These are phyloP conservation scores for Etheostoma spectabile DNA, from an alignment of 2,113 vertebrate genomes.

Conservation along the genomic window DNA sequence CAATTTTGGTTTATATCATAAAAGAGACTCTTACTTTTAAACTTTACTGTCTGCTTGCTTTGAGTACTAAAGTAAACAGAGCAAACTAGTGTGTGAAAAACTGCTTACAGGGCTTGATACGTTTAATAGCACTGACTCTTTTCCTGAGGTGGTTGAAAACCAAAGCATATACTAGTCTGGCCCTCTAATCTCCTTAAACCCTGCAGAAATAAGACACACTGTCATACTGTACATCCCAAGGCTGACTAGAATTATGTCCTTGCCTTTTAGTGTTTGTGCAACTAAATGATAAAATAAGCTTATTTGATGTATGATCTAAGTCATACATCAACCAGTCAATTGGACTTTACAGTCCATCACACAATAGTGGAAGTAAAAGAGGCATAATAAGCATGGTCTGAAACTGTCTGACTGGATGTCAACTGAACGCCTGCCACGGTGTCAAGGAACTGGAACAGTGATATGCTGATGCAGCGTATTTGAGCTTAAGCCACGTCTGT, in stretches of 20 bases:
- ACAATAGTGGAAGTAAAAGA: constrained; percentile 28
- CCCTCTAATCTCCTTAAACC: constrained; percentile 50
- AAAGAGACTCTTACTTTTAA: constrained; percentile 16
- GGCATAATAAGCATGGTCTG: constrained; percentile 31
- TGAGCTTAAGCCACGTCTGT: constrained; percentile 7
- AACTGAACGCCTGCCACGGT: constrained; percentile 19
- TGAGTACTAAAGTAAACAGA: constrained; percentile 15
- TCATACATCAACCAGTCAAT: constrained; percentile 8
- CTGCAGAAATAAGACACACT: constrained; percentile 31
- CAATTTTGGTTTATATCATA: constrained; percentile 24
- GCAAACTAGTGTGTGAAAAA: constrained; percentile 47
- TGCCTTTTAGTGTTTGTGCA: constrained; percentile 18
- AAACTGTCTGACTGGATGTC: constrained; percentile 8
- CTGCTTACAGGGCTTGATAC: constrained; percentile 44
- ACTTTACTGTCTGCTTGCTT: constrained; percentile 15
- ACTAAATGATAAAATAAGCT: constrained; percentile 15
- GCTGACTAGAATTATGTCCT: constrained; percentile 35
- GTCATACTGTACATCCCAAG: constrained; percentile 27
- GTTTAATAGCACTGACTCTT: constrained; percentile 56
- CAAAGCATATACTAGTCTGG: constrained; percentile 61
- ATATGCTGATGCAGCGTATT: constrained; percentile 34
- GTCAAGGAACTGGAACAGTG: constrained; percentile 34
- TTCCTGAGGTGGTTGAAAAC: constrained; percentile 56
- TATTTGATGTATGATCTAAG: constrained; percentile 1
- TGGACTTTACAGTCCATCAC: constrained; percentile 6